Conservation (phyloP, 2,888 invertebrate genomes). For the Aporophyla lueneburgensis region DNA sequence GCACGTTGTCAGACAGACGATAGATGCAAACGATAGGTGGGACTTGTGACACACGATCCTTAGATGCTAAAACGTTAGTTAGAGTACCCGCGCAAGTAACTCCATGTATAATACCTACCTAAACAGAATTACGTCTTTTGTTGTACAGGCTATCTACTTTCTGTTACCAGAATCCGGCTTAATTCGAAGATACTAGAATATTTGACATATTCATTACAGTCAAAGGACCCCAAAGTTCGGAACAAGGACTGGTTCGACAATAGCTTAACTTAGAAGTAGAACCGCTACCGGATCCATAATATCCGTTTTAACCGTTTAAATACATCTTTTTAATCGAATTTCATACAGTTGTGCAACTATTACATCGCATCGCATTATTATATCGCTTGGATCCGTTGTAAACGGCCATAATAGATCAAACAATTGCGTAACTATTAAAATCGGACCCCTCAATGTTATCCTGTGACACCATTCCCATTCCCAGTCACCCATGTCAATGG, state of each 20-base stretch:
- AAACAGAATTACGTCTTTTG: background rate
- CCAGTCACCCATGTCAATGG: constrained; percentile 3
- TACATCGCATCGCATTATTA: no score
- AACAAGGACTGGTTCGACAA: background rate
- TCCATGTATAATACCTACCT: background rate
- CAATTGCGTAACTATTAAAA: background rate
- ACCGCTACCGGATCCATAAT: background rate
- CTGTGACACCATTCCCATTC: constrained; percentile 12
- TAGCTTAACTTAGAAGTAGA: background rate
- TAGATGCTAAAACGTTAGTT: background rate
- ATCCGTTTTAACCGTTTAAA: no score
- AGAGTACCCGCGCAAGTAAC: background rate
- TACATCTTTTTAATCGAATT: no score
- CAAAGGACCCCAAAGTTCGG: background rate
- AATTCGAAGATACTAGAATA: background rate
- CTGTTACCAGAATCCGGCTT: background rate
- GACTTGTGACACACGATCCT: background rate
- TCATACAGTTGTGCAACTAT: no score
- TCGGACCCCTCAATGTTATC: background rate
- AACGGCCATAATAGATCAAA: background rate
- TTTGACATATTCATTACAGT: background rate
- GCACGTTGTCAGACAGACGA: background rate
- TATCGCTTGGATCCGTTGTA: background rate
- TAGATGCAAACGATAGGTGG: constrained; percentile 7
- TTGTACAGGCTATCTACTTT: no score